phyloP scores from a whole-genome alignment of 2,888 invertebrate genomes.

The Cataglyphis altisquamis region DNA sequence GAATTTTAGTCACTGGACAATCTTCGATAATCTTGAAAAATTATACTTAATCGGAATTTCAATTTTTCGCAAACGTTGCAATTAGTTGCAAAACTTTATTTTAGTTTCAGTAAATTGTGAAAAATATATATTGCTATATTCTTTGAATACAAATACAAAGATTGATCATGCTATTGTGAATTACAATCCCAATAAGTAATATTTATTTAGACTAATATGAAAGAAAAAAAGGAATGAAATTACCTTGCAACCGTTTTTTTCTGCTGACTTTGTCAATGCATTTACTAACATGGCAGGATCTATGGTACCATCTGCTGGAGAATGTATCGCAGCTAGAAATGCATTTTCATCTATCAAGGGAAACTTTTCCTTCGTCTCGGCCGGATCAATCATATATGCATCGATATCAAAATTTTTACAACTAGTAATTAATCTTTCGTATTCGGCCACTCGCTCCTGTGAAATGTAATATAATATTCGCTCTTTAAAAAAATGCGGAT shows the following conservation, averaged over 20 bases:
- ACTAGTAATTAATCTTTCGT: conserved; percentile 92
- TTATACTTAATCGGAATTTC: neutral
- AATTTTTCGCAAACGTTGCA: neutral
- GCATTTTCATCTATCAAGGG: conserved; percentile 92
- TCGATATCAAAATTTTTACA: conserved; percentile 93
- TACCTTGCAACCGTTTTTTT: conserved; percentile 91
- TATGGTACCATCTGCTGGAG: conserved; percentile 93
- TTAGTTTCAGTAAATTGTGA: neutral
- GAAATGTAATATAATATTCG: conserved; percentile 15
- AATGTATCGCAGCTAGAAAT: conserved; percentile 92
- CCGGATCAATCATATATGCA: conserved; percentile 90
- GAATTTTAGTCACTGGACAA: conserved; percentile 91
- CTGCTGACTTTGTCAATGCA: conserved; percentile 92
- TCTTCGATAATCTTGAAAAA: conserved; percentile 90
- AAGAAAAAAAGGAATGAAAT: neutral
- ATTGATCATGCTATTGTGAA: neutral
- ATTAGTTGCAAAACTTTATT: neutral
- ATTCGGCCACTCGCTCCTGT: conserved; percentile 93
- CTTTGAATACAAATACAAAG: neutral
- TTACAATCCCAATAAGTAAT: neutral
- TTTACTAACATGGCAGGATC: conserved; percentile 94
- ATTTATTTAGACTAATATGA: neutral
- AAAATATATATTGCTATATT: neutral
- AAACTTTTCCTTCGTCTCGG: conserved; percentile 92
- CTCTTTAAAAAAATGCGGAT: neutral